Base-by-base conservation (phyloP, 2,888 invertebrate species). In the Pilophorus perplexus region DNA sequence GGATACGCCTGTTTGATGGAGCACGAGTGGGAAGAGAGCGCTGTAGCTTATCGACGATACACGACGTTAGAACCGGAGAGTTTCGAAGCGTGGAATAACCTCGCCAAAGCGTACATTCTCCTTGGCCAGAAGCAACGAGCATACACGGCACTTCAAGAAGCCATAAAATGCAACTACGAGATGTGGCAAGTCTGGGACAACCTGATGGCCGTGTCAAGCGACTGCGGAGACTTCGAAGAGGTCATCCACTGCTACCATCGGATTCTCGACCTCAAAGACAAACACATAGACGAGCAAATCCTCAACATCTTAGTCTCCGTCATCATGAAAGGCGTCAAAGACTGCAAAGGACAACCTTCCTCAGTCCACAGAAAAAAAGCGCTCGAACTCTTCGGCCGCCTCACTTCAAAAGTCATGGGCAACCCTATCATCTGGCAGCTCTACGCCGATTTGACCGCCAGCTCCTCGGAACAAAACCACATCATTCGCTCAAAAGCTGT, bases 131-230 rank as follows among this genome's bases (percentile, higher is more conserved):
- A 93, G 79, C 80, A 83, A 67, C 83, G 90, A 66, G 97, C 96
- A 0, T 89, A 92, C 79, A 83, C 85, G 62, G 87, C 92, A 2
- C 79, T 96, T 0, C 84, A 89, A 74, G 96, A 98, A 78, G 90
- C 98, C 0, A 78, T 96, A 1, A 88, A 90, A 76, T 95, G 89
- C 77, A 93, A 93, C 78, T 95, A 87, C 75, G 92, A 93, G 74
- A 92, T 93, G 76, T 96, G 96, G 94, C 87, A 89, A 81, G 83
- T 89, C 23, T 98, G 98, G 98, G 96, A 97, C 76, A 99, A 98
- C 79, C 86, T 90, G 65, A 83, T 98, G 78, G 79, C 90, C 23
- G 89, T 95, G 23, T 90, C 91, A 73, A 85, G 89, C 71, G 95
- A 96, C 75, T 86, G 91, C 12, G 88, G 87, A 0, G 86, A 91